phyloP scores from a whole-genome alignment of 2,797 vertebrate species.

The Melanotaenia nigrans region DNA sequence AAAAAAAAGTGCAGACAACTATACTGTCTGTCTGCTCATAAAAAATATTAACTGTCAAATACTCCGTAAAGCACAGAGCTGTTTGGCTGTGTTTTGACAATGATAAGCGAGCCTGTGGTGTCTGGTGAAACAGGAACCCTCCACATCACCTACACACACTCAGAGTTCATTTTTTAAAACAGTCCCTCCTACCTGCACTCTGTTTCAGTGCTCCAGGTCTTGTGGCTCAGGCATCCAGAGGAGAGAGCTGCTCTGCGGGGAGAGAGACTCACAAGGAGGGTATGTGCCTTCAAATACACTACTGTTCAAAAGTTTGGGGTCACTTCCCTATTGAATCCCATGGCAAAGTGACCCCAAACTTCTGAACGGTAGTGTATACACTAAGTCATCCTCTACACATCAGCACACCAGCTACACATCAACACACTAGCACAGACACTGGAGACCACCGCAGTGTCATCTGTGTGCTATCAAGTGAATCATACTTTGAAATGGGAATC shows the following conservation, averaged over 20 bases:
- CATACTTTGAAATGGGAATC: constrained; percentile 9
- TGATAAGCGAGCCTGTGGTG: constrained; percentile 20
- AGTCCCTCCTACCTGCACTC: constrained; percentile 21
- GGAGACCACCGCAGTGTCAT: constrained; percentile 23
- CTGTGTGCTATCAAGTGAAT: constrained; percentile 22
- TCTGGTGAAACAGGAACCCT: constrained; percentile 26
- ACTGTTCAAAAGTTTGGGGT: too few relatives aligned
- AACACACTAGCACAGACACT: constrained; percentile 21
- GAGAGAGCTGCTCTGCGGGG: constrained; percentile 90
- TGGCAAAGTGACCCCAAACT: too few relatives aligned
- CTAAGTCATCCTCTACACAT: constrained; percentile 23
- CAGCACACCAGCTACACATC: constrained; percentile 21
- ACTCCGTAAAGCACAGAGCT: neutral
- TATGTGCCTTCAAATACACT: constrained; percentile 51
- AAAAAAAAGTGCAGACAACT: neutral
- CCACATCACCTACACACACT: constrained; percentile 10
- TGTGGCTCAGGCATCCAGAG: constrained; percentile 89
- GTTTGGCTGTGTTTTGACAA: constrained; percentile 18
- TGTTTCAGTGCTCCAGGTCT: constrained; percentile 87
- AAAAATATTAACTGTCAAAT: constrained; percentile 28
- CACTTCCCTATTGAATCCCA: too few relatives aligned
- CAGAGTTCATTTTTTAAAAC: constrained; percentile 46
- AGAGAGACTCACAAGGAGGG: constrained; percentile 86
- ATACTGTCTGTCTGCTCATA: constrained; percentile 14
- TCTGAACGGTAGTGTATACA: constrained; percentile 1